A percentile compares a stretch with the other conserved stretches of the same genome.
phyloP scores from a whole-genome alignment of 2,888 invertebrate species.

The Teinopalpus imperialis region DNA sequence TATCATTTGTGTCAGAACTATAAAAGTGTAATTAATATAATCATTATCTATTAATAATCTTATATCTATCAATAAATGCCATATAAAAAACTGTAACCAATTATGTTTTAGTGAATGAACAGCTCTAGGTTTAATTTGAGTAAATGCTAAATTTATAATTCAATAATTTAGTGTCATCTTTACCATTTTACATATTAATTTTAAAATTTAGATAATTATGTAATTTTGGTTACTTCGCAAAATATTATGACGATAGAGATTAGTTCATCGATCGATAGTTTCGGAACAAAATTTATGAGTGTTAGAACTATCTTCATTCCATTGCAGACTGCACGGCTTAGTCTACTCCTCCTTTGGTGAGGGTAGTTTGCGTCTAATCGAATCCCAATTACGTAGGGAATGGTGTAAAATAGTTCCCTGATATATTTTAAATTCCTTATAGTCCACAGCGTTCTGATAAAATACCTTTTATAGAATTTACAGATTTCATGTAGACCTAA shows the following conservation, averaged over 20 bases:
- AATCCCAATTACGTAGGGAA: slow-evolving; percentile 71
- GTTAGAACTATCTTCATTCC: slow-evolving; percentile 78
- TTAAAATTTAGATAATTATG: slow-evolving; percentile 22
- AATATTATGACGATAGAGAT: slow-evolving; percentile 63
- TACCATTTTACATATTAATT: background rate
- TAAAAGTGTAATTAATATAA: too few relatives aligned
- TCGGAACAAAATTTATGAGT: slow-evolving; percentile 74
- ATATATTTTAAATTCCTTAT: slow-evolving; percentile 41
- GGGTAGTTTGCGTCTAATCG: slow-evolving; percentile 73
- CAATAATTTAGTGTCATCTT: too few relatives aligned
- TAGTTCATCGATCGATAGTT: slow-evolving; percentile 64
- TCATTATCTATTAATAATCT: too few relatives aligned
- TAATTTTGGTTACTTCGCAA: slow-evolving; percentile 58
- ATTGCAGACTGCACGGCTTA: slow-evolving; percentile 62
- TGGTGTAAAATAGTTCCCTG: slow-evolving; percentile 69
- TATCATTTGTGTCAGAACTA: too few relatives aligned
- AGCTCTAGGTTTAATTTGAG: too few relatives aligned
- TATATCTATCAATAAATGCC: too few relatives aligned
- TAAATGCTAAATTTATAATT: too few relatives aligned
- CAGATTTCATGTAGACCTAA: background rate
- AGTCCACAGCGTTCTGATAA: background rate
- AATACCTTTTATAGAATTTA: slow-evolving; percentile 12
- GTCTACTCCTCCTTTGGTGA: slow-evolving; percentile 49
- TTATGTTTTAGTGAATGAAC: too few relatives aligned
- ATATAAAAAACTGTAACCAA: too few relatives aligned